Evolutionary conservation across 1,140 invertebrate genomes (phyloP), one percentile per base, ranked within the genome.

Genomic region (Alviniconcha marisindica): DNA sequence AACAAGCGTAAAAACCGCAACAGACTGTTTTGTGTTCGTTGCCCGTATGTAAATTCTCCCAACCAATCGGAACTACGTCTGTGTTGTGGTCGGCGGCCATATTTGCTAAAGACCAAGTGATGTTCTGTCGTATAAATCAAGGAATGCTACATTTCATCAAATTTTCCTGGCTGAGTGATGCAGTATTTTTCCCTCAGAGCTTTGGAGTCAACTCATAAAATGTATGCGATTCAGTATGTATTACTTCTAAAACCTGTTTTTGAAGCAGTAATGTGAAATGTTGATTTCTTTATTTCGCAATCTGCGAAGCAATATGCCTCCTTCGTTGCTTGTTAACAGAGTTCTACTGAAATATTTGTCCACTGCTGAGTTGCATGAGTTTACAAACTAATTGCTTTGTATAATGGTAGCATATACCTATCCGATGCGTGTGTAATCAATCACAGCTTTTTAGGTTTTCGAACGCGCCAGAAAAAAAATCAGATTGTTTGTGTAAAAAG

Each of bases 11-110:
- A 48, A 48, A 33, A 7, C 33, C 18, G 14, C 14, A 33, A 71
- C 15, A 24, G 69, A 40, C 3, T 33, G 24, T 33, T 71, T 18
- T 36, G 33, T 36, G 10, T 71, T 71, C 24, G 21, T 15, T 42
- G 38, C 78, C 56, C 40, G 56, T 77, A 69, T 85, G 42, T 76
- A 84, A 88, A 88, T 86, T 90, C 89, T 89, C 89, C 87, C 84
- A 87, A 90, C 84, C 33, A 87, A 86, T 86, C 81, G 88, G 81
- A 44, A 79, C 60, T 85, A 83, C 87, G 87, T 86, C 87, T 89
- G 87, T 80, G 78, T 87, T 87, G 84, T 82, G 82, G 80, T 85
- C 83, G 87, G 88, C 85, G 87, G 89, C 89, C 89, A 90, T 90
- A 89, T 90, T 90, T 85, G 83, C 77, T 82, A 82, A 77, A 86